Base-by-base conservation (phyloP, 1,140 invertebrate genomes). In the Scaptomyza hsui region DNA sequence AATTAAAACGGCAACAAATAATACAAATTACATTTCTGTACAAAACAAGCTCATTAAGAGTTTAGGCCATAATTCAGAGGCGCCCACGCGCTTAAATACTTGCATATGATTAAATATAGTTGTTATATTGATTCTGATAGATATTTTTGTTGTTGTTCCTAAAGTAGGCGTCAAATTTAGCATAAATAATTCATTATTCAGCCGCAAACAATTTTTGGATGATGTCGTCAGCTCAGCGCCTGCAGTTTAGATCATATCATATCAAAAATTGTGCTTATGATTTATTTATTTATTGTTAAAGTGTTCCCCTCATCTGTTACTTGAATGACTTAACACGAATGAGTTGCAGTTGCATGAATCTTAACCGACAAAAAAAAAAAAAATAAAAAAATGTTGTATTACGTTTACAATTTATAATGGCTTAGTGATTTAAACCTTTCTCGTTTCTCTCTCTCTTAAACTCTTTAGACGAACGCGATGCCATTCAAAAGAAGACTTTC, bases 401-500 rank as follows among this genome's bases (percentile, higher is more conserved):
- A 47, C 32, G 24, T 32, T 42, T 13, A 16, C 13, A 29, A 10
- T 42, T 47, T 44, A 18, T 35, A 29, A 39, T 21, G 29, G 15
- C 12, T 15, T 10, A 45, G 18, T 5, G 47, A 21, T 41, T 59
- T 53, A 71, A 37, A 51, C 61, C 29, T 75, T 56, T 68, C 49
- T 59, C 57, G 90, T 91, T 92, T 92, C 81, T 91, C 83, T 26
- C 6, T 26, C 24, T 4, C 24, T 67, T n/a, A n/a, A n/a, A n/a
- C 53, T 18, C n/a, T 64, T 45, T 95, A 99, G 99, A 99, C 93
- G 98, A 99, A 94, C 94, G 99, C 93, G 98, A 99, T 94, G 97
- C 97, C 81, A 99, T 99, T 91, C 99, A 99, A 93, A 99, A 99
- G 95, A 99, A 99, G 94, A 99, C 99, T 77, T 99, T 99, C 93